These are phyloP conservation scores for Nemurella pictetii DNA, from an alignment of 2,888 invertebrate species.

Conservation along the genomic window DNA sequence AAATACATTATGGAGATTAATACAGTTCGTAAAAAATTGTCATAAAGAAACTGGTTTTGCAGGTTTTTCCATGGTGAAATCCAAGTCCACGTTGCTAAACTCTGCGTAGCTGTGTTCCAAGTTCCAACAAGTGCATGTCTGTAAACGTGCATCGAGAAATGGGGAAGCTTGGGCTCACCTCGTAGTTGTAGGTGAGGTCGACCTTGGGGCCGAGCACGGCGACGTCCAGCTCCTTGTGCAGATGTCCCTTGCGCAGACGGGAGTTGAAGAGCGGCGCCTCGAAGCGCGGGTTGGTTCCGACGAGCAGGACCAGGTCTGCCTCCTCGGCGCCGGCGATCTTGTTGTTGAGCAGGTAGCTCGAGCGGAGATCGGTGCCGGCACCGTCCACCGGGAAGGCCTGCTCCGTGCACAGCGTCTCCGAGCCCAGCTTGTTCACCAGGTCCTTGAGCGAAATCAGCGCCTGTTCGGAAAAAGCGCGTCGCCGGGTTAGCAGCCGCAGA, in stretches of 20 bases:
- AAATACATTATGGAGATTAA: no score
- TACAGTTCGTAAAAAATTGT: no score
- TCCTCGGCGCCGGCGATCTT: constrained; percentile 89
- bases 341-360: constrained; percentile 90
- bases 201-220: constrained; percentile 88
- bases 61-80: no score
- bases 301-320: constrained; percentile 86
- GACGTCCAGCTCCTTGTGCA: constrained; percentile 88
- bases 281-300: constrained; percentile 96
- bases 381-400: constrained; percentile 82
- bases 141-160: no score
- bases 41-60: no score
- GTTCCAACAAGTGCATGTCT: no score
- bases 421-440: constrained; percentile 82
- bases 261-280: constrained; percentile 97
- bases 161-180: no score
- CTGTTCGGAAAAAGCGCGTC: constrained; percentile 42
- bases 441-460: constrained; percentile 90
- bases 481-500: no score
- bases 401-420: constrained; percentile 88
- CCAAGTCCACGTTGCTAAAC: no score
- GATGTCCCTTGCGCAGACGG: constrained; percentile 89
- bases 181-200: constrained; percentile 90
- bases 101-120: no score
- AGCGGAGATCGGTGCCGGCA: constrained; percentile 82